phyloP scores from a whole-genome alignment of 2,888 invertebrate species.

The Anoplius nigerrimus region DNA sequence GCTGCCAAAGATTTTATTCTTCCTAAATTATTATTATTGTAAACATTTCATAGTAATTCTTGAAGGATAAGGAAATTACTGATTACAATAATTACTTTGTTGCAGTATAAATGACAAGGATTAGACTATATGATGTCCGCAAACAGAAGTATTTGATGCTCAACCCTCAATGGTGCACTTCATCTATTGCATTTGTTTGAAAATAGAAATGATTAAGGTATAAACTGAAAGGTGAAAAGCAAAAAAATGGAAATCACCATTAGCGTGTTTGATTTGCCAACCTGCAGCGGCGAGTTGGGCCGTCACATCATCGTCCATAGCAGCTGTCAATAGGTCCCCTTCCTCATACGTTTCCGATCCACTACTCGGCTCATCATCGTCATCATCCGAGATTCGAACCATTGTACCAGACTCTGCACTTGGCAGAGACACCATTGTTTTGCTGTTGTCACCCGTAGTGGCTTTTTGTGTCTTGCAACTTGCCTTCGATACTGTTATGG shows the following conservation, averaged over 20 bases:
- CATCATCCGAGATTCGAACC: conserved; percentile 81
- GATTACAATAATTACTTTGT: too few relatives aligned
- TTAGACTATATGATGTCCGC: neutral
- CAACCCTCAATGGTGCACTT: conserved; percentile 44
- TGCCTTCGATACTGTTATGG: conserved; percentile 43
- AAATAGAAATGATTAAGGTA: conserved; percentile 55
- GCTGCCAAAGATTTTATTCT: neutral
- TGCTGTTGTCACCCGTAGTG: conserved; percentile 37
- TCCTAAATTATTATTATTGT: conserved; percentile 14
- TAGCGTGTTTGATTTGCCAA: conserved; percentile 77
- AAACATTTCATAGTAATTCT: too few relatives aligned
- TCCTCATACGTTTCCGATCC: conserved; percentile 88
- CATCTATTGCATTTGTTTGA: conserved; percentile 41
- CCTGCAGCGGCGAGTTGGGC: conserved; percentile 97
- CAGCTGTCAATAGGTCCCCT: conserved; percentile 88
- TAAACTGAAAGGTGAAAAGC: conserved; percentile 67
- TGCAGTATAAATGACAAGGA: too few relatives aligned
- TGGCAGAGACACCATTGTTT: conserved; percentile 68
- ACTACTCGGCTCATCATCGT: conserved; percentile 88
- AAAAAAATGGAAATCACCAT: conserved; percentile 76
- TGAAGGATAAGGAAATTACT: too few relatives aligned
- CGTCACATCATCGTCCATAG: conserved; percentile 95
- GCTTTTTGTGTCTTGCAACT: conserved; percentile 45
- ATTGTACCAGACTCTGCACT: conserved; percentile 68
- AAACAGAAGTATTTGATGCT: conserved; percentile 17